Conservation (phyloP, 2,797 vertebrate species). For the Hoplostethus mediterraneus region DNA sequence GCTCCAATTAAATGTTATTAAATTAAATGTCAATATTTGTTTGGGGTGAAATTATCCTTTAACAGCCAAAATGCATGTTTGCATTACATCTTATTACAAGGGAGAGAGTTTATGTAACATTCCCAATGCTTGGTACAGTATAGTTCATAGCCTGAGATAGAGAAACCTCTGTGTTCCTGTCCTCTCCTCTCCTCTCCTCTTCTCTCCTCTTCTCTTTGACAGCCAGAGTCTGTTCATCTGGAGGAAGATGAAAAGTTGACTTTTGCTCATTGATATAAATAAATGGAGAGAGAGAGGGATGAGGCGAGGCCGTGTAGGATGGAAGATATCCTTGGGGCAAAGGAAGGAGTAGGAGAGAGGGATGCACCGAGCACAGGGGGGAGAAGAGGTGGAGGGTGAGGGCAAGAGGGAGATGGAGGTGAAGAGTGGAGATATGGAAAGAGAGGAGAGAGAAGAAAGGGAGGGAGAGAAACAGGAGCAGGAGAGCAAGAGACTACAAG, state of each 20-base stretch:
- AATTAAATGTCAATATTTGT: constrained; percentile 47
- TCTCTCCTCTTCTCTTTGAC: constrained; percentile 72
- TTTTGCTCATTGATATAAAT: constrained; percentile 86
- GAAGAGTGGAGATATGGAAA: constrained; percentile 43
- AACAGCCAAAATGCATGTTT: constrained; percentile 50
- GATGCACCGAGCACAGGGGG: constrained; percentile 74
- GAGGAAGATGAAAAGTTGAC: constrained; percentile 85
- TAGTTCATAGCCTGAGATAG: constrained; percentile 60
- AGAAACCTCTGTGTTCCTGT: constrained; percentile 61
- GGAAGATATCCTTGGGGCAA: constrained; percentile 81
- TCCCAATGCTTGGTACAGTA: constrained; percentile 64
- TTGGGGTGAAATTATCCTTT: constrained; percentile 56
- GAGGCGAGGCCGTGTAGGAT: constrained; percentile 78
- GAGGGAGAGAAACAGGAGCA: constrained; percentile 18
- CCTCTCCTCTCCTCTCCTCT: constrained; percentile 64
- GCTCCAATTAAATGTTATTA: constrained; percentile 43
- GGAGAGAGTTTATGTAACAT: constrained; percentile 75
- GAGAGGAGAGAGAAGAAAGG: constrained; percentile 35
- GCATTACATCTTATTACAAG: constrained; percentile 60
- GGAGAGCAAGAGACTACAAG: constrained; percentile 17
- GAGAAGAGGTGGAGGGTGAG: constrained; percentile 72
- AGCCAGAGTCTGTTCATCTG: constrained; percentile 79
- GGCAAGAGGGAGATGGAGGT: constrained; percentile 60
- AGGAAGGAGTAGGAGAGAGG: constrained; percentile 77
- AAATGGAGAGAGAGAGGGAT: constrained; percentile 78